These are phyloP conservation scores for Pectinophora gossypiella DNA, from an alignment of 1,140 invertebrate genomes.

Conservation along the genomic window DNA sequence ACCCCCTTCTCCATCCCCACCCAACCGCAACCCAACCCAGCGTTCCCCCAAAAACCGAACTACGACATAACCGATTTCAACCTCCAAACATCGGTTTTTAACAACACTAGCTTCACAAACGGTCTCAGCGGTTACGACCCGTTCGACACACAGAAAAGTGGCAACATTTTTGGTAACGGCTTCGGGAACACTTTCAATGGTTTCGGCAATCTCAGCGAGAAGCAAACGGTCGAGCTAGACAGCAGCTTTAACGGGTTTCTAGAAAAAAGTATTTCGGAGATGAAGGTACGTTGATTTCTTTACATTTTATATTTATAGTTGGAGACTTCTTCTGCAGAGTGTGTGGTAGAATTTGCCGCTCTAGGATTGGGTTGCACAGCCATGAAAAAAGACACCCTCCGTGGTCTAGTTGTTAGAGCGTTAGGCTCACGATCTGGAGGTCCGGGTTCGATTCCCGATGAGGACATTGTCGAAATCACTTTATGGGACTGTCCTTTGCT, in stretches of 20 bases:
- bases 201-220: constrained; percentile 66
- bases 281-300: constrained; percentile 79
- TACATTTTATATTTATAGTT: too few species aligned
- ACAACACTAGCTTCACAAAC: constrained; percentile 48
- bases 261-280: constrained; percentile 87
- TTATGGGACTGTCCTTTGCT: too few species aligned
- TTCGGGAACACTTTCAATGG: constrained; percentile 61
- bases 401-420: too few species aligned
- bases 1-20: constrained; percentile 74
- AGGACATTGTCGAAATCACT: too few species aligned
- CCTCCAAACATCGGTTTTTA: constrained; percentile 61
- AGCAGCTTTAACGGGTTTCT: constrained; percentile 81
- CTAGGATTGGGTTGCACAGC: too few species aligned
- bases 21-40: constrained; percentile 18
- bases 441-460: too few species aligned
- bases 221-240: constrained; percentile 61
- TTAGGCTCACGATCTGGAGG: too few species aligned
- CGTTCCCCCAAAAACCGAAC: constrained; percentile 46
- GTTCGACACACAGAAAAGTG: constrained; percentile 88
- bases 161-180: constrained; percentile 62
- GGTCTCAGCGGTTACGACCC: constrained; percentile 75
- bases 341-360: too few species aligned
- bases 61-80: constrained; percentile 71
- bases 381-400: too few species aligned
- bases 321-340: too few species aligned